Evolutionary conservation across 2,888 invertebrate species (phyloP), one percentile per base, ranked within the genome.

Genomic region (Nomada fucata): DNA sequence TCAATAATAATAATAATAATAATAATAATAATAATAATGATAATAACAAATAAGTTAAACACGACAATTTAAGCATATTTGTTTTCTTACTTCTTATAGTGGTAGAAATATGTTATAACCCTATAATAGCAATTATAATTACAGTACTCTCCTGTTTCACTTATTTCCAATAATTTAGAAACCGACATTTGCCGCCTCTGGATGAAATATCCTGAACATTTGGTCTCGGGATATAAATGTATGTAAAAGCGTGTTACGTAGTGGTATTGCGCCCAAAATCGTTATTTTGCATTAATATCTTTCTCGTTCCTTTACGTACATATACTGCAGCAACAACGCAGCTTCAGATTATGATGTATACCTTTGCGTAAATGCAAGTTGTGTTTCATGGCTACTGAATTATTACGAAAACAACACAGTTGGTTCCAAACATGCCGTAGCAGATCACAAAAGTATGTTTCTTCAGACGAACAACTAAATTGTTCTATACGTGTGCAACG

Each of bases 121-220:
- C 7, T 70, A 42, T 68, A 67, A 55, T 68, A 26, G 42, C 9
- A 59, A 44, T 52, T 52, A 26, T 13, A 53, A 60, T 52, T 50
- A 59, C 29, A 47, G 13, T 11, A 11, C 26, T 73, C 26, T 73
- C 15, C 42, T 65, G 9, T 42, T 42, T 79, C 29, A 20, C 15
- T 55, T 53, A 64, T n/a, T 69, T 23, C n/a, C 9, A 61, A 50
- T 7, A 53, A 60, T 67, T 67, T 52, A 64, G 29, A 71, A 82
- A 61, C 26, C 59, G 68, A 36, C 69, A 78, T 78, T 78, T 72
- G 63, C 69, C 53, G 26, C 53, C 47, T 42, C 61, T 59, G 55
- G 63, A 76, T 63, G 50, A 20, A 71, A 76, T 52, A 82, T 83
- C 83, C 83, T 83, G 83, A 83, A 83, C 83, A 83, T 83, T 76